A percentile compares a stretch with the other conserved stretches of the same genome.
Conservation (phyloP, 1,140 invertebrate species). For the Drosophila pruinosa region DNA sequence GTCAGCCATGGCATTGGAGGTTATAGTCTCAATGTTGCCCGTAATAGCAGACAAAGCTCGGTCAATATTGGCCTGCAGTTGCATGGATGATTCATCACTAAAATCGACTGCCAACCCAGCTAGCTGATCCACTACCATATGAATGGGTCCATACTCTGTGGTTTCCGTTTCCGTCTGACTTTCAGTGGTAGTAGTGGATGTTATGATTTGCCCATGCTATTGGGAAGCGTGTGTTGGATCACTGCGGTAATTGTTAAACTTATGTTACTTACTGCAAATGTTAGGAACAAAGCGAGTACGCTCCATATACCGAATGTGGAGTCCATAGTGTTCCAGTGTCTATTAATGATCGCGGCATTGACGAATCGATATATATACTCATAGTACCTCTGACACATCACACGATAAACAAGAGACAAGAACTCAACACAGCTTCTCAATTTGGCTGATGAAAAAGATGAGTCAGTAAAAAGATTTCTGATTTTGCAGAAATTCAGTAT, state of each 20-base stretch:
- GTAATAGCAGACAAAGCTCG: conserved; percentile 21
- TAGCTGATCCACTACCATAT: conserved; percentile 56
- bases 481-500: too few species aligned
- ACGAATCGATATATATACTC: conserved; percentile 15
- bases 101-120: conserved; percentile 51
- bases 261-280: conserved; percentile 33
- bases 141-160: conserved; percentile 58
- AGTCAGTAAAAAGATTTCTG: not conserved
- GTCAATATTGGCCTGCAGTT: conserved; percentile 56
- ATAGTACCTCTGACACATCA: not conserved
- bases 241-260: too few species aligned
- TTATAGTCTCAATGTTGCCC: conserved; percentile 48
- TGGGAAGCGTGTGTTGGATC: not conserved
- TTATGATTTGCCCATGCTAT: conserved; percentile 21
- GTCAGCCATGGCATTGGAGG: conserved; percentile 41
- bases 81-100: conserved; percentile 44
- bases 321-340: conserved; percentile 25
- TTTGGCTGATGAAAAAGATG: conserved; percentile 26
- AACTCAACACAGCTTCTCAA: conserved; percentile 30
- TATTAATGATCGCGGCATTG: not conserved
- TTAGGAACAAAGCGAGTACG: conserved; percentile 19
- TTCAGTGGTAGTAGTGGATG: conserved; percentile 6
- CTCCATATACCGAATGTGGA: conserved; percentile 21
- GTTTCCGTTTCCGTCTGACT: conserved; percentile 38
- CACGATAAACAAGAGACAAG: conserved; percentile 13